These are phyloP conservation scores for Pontoporia blainvillei DNA, from an alignment of 2,113 vertebrate genomes.

Conservation along the genomic window DNA sequence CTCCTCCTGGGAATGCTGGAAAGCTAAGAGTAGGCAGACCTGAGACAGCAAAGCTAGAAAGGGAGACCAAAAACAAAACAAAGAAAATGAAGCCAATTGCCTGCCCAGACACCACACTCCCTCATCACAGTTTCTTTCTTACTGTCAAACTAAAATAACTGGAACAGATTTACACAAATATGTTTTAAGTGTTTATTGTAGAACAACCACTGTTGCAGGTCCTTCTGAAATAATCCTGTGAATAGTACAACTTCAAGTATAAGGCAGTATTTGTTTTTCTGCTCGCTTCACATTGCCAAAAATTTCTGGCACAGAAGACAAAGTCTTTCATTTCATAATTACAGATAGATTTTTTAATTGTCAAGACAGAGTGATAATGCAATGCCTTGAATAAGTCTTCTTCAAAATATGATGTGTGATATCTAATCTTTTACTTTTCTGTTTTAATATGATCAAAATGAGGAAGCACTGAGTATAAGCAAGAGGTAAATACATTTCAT, in stretches of 20 bases:
- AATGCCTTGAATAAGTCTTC: not conserved
- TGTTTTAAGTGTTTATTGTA: not conserved
- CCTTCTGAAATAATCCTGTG: not conserved
- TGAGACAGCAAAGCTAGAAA: not conserved
- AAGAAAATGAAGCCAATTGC: not conserved
- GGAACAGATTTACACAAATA: not conserved
- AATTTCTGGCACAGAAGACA: not conserved
- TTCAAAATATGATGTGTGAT: not conserved
- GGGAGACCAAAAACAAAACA: not conserved
- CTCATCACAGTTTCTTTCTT: not conserved
- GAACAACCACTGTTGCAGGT: not conserved
- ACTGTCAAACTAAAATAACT: not conserved
- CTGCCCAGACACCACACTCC: not conserved
- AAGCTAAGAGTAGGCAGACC: not conserved
- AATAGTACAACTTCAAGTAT: not conserved
- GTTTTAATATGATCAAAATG: not conserved
- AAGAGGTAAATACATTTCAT: not conserved
- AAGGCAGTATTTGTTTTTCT: not conserved
- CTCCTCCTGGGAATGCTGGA: not conserved
- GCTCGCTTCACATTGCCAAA: not conserved
- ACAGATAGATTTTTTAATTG: conserved; percentile 10
- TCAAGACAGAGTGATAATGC: not conserved
- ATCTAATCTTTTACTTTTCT: not conserved
- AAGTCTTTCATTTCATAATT: not conserved
- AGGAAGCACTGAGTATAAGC: not conserved